Conservation (phyloP, 2,113 vertebrate genomes). For the Larimichthys polyactis region DNA sequence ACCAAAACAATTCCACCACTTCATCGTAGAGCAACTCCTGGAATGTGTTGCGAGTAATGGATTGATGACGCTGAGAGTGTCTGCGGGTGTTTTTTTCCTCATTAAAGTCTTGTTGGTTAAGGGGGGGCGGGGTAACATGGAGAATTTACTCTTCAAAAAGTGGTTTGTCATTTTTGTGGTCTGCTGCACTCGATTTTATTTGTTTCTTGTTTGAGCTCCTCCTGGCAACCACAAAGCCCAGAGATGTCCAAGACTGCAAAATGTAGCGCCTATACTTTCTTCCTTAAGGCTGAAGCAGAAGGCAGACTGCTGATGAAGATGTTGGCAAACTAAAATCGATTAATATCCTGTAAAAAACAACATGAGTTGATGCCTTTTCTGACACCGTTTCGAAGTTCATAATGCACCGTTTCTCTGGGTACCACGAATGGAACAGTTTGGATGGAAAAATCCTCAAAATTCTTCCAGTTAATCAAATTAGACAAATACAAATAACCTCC, state of each 20-base stretch:
- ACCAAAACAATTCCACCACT: constrained; percentile 13
- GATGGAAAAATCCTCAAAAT: constrained; percentile 66
- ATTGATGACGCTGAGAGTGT: constrained; percentile 29
- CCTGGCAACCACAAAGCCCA: constrained; percentile 25
- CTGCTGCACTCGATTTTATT: constrained; percentile 56
- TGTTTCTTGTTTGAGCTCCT: constrained; percentile 61
- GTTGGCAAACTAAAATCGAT: constrained; percentile 21
- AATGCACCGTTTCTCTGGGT: constrained; percentile 28
- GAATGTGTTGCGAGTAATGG: constrained; percentile 44
- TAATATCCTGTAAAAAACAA: constrained; percentile 29
- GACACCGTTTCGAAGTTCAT: constrained; percentile 14
- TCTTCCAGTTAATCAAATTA: constrained; percentile 70
- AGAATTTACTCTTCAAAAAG: constrained; percentile 45
- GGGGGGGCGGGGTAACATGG: neutral
- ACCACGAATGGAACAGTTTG: constrained; percentile 32
- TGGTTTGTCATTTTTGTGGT: constrained; percentile 72
- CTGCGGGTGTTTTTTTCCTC: constrained; percentile 43
- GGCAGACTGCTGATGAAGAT: constrained; percentile 4
- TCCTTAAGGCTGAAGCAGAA: neutral
- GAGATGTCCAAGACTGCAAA: constrained; percentile 29
- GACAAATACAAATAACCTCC: constrained; percentile 71
- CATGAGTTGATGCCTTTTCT: neutral
- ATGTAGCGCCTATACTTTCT: neutral
- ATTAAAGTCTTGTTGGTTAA: constrained; percentile 48
- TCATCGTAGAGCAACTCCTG: constrained; percentile 10